Evolutionary conservation across 2,113 vertebrate species (phyloP).

Genomic region (Lasiurus borealis): DNA sequence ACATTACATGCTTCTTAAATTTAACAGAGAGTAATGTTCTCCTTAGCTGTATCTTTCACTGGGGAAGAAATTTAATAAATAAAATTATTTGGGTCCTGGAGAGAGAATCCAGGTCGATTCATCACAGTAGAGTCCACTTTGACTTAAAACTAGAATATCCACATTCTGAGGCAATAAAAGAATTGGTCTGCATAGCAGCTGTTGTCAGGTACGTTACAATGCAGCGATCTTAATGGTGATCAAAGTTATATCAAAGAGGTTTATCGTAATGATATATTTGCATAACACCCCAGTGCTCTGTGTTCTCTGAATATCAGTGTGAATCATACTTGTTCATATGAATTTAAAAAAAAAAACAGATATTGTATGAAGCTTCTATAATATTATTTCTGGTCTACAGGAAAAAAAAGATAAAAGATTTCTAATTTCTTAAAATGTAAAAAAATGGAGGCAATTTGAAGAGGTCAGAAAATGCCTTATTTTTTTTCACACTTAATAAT

Average conservation of each 20-base stretch:
- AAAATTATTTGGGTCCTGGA: conserved; percentile 8
- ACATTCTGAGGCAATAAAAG: not conserved
- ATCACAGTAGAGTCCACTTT: not conserved
- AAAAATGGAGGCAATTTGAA: conserved; percentile 25
- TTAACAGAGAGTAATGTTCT: conserved; percentile 16
- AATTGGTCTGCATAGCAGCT: not conserved
- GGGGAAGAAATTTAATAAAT: conserved; percentile 41
- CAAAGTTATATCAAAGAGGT: not conserved
- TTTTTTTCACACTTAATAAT: not conserved
- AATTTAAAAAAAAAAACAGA: not conserved
- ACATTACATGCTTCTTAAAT: conserved; percentile 34
- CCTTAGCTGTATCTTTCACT: not conserved
- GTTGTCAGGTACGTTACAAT: not conserved
- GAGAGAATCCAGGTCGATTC: conserved; percentile 24
- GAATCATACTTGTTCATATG: not conserved
- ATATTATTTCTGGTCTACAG: not conserved
- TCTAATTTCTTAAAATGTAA: conserved; percentile 24
- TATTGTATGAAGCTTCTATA: not conserved
- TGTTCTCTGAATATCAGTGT: not conserved
- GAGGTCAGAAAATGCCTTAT: not conserved
- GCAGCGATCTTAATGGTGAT: not conserved
- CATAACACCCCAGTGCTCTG: not conserved
- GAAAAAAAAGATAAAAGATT: conserved; percentile 12
- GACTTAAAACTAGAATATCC: not conserved
- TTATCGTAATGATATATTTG: conserved; percentile 31